Evolutionary conservation across 1,140 invertebrate genomes (phyloP).

Genomic region (Dufourea novaeangliae): DNA sequence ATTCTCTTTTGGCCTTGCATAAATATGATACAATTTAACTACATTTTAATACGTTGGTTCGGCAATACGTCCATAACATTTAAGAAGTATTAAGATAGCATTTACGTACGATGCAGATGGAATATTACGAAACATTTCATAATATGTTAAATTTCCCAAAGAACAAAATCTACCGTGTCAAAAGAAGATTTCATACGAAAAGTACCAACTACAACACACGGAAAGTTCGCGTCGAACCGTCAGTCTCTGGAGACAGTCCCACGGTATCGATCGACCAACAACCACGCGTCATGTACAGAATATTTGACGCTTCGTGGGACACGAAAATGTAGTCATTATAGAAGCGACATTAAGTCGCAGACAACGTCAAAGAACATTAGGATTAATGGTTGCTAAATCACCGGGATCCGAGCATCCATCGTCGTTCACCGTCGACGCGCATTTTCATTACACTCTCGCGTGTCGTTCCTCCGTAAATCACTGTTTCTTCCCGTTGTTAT

Average conservation of each 20-base stretch:
- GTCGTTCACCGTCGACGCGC: slow-evolving; percentile 29
- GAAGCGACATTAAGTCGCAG: neutral
- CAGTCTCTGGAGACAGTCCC: neutral
- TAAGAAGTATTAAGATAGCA: too few relatives aligned
- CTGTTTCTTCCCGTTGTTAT: too few relatives aligned
- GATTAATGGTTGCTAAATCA: slow-evolving; percentile 44
- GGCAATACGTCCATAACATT: too few relatives aligned
- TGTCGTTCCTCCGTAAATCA: neutral
- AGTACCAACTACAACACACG: too few relatives aligned
- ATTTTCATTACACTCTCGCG: slow-evolving; percentile 15
- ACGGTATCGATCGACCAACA: neutral
- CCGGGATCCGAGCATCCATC: slow-evolving; percentile 32
- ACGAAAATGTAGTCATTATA: neutral
- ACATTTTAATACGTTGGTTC: too few relatives aligned
- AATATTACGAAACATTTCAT: too few relatives aligned
- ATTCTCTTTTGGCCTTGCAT: too few relatives aligned
- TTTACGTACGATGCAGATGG: too few relatives aligned
- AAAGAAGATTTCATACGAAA: too few relatives aligned
- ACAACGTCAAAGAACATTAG: slow-evolving; percentile 26
- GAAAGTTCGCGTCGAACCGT: neutral
- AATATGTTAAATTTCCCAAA: too few relatives aligned
- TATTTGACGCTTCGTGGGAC: too few relatives aligned
- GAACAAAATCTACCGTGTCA: neutral
- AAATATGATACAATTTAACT: too few relatives aligned
- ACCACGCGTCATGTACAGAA: neutral